Evolutionary conservation across 2,888 invertebrate species (phyloP).

Genomic region (Drosophila colorata): DNA sequence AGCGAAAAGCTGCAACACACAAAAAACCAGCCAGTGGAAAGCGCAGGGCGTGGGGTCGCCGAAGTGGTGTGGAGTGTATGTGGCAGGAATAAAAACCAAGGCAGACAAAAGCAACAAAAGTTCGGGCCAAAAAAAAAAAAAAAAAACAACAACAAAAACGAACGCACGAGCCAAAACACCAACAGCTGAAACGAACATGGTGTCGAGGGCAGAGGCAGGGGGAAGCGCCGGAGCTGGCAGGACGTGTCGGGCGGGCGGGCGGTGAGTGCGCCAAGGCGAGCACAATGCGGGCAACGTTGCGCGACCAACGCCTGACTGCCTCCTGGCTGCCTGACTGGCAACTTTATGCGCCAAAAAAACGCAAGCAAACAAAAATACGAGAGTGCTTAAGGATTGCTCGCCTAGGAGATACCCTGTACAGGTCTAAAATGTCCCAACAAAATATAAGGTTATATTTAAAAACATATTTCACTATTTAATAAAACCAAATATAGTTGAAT

Average conservation of each 20-base stretch:
- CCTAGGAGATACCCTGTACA: neutral
- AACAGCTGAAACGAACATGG: conserved; percentile 52
- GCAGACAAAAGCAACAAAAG: conserved; percentile 69
- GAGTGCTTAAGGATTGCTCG: conserved; percentile 1
- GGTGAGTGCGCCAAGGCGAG: conserved; percentile 18
- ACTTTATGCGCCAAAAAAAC: conserved; percentile 54
- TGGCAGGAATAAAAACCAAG: conserved; percentile 53
- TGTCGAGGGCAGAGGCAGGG: neutral
- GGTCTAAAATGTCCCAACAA: neutral
- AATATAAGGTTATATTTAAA: neutral
- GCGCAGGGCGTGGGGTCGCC: neutral
- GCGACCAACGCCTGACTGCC: conserved; percentile 51
- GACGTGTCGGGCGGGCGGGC: neutral
- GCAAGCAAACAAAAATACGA: conserved; percentile 11
- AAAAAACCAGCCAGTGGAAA: conserved; percentile 40
- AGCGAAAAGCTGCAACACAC: conserved; percentile 53
- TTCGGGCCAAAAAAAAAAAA: neutral
- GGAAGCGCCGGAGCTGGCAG: neutral
- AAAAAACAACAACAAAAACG: conserved; percentile 27
- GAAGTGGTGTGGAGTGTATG: conserved; percentile 21
- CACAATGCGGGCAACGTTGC: conserved; percentile 78
- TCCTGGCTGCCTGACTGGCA: conserved; percentile 37
- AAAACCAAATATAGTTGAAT: neutral
- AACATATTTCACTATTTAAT: neutral
- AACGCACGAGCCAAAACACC: conserved; percentile 66